Conservation (phyloP, 2,113 vertebrate genomes). For the Oplegnathus fasciatus region DNA sequence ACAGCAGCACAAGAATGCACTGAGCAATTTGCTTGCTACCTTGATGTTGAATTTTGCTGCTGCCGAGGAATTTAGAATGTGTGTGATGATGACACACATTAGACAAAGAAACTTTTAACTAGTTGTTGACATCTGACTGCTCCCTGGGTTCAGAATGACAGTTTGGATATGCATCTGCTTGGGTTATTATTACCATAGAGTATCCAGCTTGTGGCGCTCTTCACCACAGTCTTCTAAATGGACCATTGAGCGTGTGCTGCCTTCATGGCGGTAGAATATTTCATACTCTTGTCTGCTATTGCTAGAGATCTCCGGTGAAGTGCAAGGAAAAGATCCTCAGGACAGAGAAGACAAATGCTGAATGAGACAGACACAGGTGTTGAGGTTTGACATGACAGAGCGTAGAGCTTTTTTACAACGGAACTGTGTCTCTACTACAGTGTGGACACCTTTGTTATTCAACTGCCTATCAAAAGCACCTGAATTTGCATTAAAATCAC, state of each 20-base stretch:
- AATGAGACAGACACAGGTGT: neutral
- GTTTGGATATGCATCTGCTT: neutral
- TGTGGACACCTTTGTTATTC: neutral
- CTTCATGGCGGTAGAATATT: neutral
- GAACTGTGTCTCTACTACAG: neutral
- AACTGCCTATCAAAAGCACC: neutral
- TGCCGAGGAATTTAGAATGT: neutral
- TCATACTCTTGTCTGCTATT: neutral
- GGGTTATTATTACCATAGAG: neutral
- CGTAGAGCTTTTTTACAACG: neutral
- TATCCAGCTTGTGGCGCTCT: conserved; percentile 69
- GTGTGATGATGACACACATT: neutral
- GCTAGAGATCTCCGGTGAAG: too few species aligned
- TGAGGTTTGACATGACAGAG: neutral
- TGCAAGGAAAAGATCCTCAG: neutral
- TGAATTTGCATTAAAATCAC: neutral
- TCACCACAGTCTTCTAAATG: neutral
- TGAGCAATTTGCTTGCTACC: neutral
- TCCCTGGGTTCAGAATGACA: neutral
- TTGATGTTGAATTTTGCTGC: neutral
- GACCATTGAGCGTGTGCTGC: neutral
- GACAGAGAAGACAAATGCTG: neutral
- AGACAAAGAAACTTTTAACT: neutral
- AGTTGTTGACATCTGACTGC: neutral
- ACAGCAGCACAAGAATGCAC: neutral